Conservation (phyloP, 1,140 invertebrate species). For the Hylyphantes graminicola region DNA sequence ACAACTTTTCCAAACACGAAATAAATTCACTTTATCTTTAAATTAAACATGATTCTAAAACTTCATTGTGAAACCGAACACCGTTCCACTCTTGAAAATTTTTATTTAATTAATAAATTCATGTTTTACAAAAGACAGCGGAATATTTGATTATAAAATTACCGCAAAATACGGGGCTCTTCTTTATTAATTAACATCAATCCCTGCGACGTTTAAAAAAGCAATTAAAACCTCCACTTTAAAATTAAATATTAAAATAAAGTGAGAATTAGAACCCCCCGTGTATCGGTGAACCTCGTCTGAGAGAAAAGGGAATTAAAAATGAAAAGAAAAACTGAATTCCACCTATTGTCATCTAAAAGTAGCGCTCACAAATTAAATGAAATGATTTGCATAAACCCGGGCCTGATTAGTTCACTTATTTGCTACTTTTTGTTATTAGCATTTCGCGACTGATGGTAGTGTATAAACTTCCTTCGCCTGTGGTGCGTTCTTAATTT, state of each 20-base stretch:
- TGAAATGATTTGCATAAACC: conserved; percentile 56
- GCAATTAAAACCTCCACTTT: conserved; percentile 24
- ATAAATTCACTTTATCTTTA: too few species aligned
- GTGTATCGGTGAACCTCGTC: not conserved
- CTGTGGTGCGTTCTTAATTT: too few species aligned
- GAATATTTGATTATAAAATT: conserved; percentile 25
- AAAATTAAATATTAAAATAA: conserved; percentile 58
- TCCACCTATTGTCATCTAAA: conserved; percentile 36
- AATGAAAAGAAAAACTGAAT: not conserved
- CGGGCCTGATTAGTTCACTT: conserved; percentile 50
- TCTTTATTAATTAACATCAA: conserved; percentile 47
- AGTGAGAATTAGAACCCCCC: conserved; percentile 27
- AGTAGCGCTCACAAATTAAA: conserved; percentile 37
- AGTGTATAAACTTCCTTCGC: not conserved
- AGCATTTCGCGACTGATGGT: conserved; percentile 23
- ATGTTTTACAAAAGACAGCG: conserved; percentile 12
- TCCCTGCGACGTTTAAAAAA: conserved; percentile 36
- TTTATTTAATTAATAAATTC: conserved; percentile 18
- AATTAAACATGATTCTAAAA: too few species aligned
- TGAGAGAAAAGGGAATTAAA: not conserved
- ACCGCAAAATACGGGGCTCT: not conserved
- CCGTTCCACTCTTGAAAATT: not conserved
- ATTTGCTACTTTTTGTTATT: conserved; percentile 50
- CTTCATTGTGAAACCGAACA: too few species aligned
- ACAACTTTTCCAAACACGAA: too few species aligned